These are phyloP conservation scores for Zhuqinia jingwanae DNA, from an alignment of 2,888 invertebrate species.

Conservation along the genomic window DNA sequence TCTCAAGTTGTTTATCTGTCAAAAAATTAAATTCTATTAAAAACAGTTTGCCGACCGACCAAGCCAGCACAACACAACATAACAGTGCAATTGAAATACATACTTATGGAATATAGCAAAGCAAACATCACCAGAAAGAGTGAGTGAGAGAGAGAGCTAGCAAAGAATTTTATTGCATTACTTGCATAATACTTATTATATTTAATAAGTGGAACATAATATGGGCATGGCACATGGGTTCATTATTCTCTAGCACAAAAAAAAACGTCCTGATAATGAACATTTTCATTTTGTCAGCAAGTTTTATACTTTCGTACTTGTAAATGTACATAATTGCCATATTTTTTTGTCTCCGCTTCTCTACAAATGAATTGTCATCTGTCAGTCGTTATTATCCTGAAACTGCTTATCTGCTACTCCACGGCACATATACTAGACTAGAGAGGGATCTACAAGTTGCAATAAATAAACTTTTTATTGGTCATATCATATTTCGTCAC, in stretches of 20 bases:
- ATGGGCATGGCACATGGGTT: no score
- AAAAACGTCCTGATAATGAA: no score
- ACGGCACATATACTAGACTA: not conserved
- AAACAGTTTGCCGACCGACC: no score
- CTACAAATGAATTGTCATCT: conserved; percentile 38
- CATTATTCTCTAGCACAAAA: no score
- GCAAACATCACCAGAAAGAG: no score
- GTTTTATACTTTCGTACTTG: not conserved
- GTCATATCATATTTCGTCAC: conserved; percentile 60
- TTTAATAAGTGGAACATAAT: not conserved
- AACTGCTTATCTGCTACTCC: not conserved
- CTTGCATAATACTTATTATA: not conserved
- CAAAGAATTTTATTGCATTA: not conserved
- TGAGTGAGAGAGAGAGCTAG: no score
- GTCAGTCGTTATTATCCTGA: conserved; percentile 35
- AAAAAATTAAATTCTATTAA: no score
- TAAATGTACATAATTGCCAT: not conserved
- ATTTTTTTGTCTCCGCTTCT: conserved; percentile 4
- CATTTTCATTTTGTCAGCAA: not conserved
- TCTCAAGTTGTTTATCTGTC: no score
- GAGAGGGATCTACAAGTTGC: conserved; percentile 20
- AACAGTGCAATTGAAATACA: no score
- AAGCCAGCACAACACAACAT: no score
- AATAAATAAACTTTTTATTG: conserved; percentile 59
- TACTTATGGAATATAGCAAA: no score